Percentiles rank a stretch among this genome's conserved stretches.
These are phyloP conservation scores for Dioctria linearis DNA, from an alignment of 2,888 invertebrate genomes.

Conservation along the genomic window DNA sequence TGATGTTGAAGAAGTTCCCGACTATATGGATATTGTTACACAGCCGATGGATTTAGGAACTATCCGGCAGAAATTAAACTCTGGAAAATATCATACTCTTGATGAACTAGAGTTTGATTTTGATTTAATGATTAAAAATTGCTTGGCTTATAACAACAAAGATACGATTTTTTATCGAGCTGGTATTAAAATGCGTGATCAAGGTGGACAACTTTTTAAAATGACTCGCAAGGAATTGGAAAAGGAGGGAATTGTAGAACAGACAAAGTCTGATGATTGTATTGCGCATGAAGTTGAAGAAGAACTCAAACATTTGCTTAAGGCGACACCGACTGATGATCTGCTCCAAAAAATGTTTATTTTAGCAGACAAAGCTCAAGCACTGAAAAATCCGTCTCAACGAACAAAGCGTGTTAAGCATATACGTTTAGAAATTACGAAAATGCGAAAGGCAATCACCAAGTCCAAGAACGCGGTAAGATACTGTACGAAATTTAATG, in stretches of 20 bases:
- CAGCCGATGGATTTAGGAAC: slow-evolving; percentile 92
- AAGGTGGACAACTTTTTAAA: slow-evolving; percentile 85
- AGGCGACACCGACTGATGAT: slow-evolving; percentile 65
- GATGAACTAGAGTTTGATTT: slow-evolving; percentile 91
- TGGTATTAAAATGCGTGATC: slow-evolving; percentile 90
- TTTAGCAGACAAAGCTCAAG: slow-evolving; percentile 76
- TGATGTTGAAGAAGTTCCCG: slow-evolving; percentile 88
- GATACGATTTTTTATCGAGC: slow-evolving; percentile 96
- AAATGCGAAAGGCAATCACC: slow-evolving; percentile 71
- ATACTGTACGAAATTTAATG: background rate
- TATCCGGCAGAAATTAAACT: slow-evolving; percentile 85
- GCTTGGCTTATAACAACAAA: slow-evolving; percentile 94
- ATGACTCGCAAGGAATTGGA: slow-evolving; percentile 82
- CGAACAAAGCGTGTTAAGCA: slow-evolving; percentile 75
- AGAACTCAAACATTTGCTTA: slow-evolving; percentile 72
- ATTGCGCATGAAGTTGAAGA: slow-evolving; percentile 74
- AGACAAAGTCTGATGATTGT: slow-evolving; percentile 71
- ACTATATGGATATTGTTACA: slow-evolving; percentile 88
- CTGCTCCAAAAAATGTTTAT: slow-evolving; percentile 73
- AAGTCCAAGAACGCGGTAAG: slow-evolving; percentile 66
- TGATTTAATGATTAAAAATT: slow-evolving; percentile 96
- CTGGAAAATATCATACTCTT: slow-evolving; percentile 79
- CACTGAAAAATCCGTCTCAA: slow-evolving; percentile 75
- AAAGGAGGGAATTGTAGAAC: slow-evolving; percentile 68
- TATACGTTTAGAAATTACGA: slow-evolving; percentile 75